These are phyloP conservation scores for Morpho helenor DNA, from an alignment of 2,888 invertebrate species.

Conservation along the genomic window DNA sequence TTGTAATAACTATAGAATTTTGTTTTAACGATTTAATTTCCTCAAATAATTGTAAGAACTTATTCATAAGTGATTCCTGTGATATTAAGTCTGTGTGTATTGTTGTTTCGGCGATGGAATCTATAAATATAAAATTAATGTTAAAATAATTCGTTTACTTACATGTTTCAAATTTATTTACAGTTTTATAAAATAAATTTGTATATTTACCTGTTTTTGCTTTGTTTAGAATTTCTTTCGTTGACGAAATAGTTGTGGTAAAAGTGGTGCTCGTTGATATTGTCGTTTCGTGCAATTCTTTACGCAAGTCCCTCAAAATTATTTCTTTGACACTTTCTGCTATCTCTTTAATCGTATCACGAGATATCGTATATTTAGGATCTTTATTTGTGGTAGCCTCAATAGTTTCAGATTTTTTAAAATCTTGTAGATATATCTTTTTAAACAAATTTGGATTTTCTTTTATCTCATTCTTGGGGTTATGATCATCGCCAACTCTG, in stretches of 20 bases:
- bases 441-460: neutral
- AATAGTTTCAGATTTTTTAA: neutral
- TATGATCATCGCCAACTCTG: neutral
- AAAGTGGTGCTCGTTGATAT: conserved; percentile 17
- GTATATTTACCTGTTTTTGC: conserved; percentile 4
- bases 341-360: conserved; percentile 44
- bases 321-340: conserved; percentile 52
- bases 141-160: too few relatives aligned
- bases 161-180: too few relatives aligned
- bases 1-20: conserved; percentile 18
- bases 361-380: conserved; percentile 12
- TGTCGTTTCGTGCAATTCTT: conserved; percentile 26
- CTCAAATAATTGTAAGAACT: conserved; percentile 46
- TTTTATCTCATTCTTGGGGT: neutral
- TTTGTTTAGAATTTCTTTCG: neutral
- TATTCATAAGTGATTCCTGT: conserved; percentile 36
- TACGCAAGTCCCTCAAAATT: conserved; percentile 48
- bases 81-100: conserved; percentile 17
- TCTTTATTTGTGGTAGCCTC: conserved; percentile 1
- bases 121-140: conserved; percentile 28
- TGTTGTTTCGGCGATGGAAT: conserved; percentile 15
- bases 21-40: conserved; percentile 41
- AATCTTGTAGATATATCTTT: neutral
- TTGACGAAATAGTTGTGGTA: neutral
- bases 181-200: too few relatives aligned